Evolutionary conservation across 2,113 vertebrate species (phyloP), one percentile per base, ranked within the genome.

Genomic region (Oncorhynchus clarkii): DNA sequence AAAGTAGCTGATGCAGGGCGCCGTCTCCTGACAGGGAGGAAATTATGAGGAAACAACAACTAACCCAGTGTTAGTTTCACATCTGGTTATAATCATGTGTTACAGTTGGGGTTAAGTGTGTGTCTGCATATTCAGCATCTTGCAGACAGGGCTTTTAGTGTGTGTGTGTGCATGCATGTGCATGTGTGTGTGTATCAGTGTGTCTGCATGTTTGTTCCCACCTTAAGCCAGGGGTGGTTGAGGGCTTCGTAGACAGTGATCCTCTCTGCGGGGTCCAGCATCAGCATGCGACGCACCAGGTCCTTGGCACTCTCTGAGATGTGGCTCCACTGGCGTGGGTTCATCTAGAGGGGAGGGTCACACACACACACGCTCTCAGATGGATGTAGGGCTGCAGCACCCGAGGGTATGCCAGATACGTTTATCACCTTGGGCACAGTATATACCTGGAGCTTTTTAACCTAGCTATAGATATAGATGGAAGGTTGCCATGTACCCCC

Each of bases 251-350:
- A 99, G 71, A 99, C 98, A 4, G 98, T 99, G 95, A 99, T 99
- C 81, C 98, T 96, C 92, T 99, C 98, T 8, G 97, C 98, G 11
- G 98, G 98, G 85, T 99, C 98, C 91, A 99, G 91, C 98, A 99
- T 99, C 83, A 99, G 93, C 98, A 99, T 99, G 83, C 98, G 97
- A 7, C 98, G 95, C 73, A 99, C 97, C 90, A 99, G 93, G 80
- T 99, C 98, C 93, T 99, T 99, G 91, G 98, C 97, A 90, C 97
- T 99, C 95, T 99, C 98, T 12, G 98, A 99, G 89, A 99, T 99
- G 91, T 99, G 97, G 91, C 94, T 95, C 98, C 98, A 99, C 75
- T 99, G 97, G 80, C 97, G 94, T 0, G 97, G 98, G 89, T 99
- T 99, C 98, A 99, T 97, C 97, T 99, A 85, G 67, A 67, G 74